Base-by-base conservation (phyloP, 2,888 invertebrate genomes). In the Aphodius sticticus region DNA sequence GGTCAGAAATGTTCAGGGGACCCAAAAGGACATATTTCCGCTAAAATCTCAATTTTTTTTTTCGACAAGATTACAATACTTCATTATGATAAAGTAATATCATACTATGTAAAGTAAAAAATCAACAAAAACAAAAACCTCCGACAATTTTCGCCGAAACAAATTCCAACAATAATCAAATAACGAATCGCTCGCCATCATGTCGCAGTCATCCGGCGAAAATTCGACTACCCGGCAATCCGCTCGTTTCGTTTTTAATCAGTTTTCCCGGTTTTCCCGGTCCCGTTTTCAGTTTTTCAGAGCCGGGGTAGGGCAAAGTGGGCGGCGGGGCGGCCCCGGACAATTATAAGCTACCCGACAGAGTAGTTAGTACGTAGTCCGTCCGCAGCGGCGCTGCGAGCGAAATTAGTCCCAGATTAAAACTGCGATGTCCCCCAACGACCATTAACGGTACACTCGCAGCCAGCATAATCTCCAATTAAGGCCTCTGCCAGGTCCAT, bases 371-470 rank as follows among this genome's bases (percentile, higher is more conserved):
- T 84, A 84, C 84, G 83, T 85, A 85, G 84, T 83, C 85, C 81
- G 85, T 85, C 86, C 87, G 84, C 85, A 86, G 85, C 85, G 87
- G 87, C 86, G 86, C 85, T 87, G 86, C 83, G 84, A 84, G 85
- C 87, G 86, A 87, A 88, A 88, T 88, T 88, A 88, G 88, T 87
- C 87, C 88, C 88, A 88, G 88, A 88, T 88, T 88, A 88, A 88
- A 88, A 88, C 87, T 88, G 87, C 86, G 85, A 86, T 86, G 87
- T 88, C 88, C 88, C 88, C 87, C 85, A 87, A 87, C 86, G 87
- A 86, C 88, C 87, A 88, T 88, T 88, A 88, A 86, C 86, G 82
- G 86, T 87, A 87, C 87, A 87, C 85, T 87, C 88, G 84, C 84
- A 81, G 82, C 53, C 74, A 74, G 82, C 85, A 85, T 85, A 86